phyloP scores from a whole-genome alignment of 2,888 invertebrate species.

The Micoletzkya japonica region DNA sequence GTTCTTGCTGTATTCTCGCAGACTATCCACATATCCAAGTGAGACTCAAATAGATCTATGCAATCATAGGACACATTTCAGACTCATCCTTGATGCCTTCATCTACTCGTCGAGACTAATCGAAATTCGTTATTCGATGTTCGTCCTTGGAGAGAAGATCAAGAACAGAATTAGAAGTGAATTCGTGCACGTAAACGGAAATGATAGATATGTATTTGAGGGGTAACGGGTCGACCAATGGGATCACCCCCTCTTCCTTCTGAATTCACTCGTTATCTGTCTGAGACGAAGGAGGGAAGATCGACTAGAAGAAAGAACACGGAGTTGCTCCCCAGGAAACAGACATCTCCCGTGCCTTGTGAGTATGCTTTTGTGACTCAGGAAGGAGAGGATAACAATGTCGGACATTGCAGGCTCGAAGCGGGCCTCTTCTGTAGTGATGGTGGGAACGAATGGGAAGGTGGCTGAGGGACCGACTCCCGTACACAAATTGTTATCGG shows the following conservation, averaged over 20 bases:
- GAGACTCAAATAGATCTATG: neutral
- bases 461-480: constrained; percentile 4
- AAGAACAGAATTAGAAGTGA: constrained; percentile 9
- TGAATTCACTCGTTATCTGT: constrained; percentile 49
- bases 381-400: neutral
- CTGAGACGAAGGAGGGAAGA: constrained; percentile 49
- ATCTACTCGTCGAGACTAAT: constrained; percentile 75
- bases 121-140: constrained; percentile 69
- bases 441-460: constrained; percentile 6
- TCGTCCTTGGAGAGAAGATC: constrained; percentile 37
- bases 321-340: constrained; percentile 7
- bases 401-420: neutral
- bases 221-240: neutral
- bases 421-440: constrained; percentile 12
- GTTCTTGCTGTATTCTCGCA: constrained; percentile 38
- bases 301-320: constrained; percentile 33
- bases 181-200: neutral
- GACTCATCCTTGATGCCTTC: constrained; percentile 72
- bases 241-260: constrained; percentile 33
- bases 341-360: neutral
- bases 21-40: constrained; percentile 49
- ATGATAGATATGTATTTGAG: constrained; percentile 9
- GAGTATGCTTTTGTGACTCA: neutral
- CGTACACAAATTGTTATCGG: neutral
- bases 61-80: constrained; percentile 64